Base-by-base conservation (phyloP, 2,113 vertebrate genomes). In the Equus przewalskii region DNA sequence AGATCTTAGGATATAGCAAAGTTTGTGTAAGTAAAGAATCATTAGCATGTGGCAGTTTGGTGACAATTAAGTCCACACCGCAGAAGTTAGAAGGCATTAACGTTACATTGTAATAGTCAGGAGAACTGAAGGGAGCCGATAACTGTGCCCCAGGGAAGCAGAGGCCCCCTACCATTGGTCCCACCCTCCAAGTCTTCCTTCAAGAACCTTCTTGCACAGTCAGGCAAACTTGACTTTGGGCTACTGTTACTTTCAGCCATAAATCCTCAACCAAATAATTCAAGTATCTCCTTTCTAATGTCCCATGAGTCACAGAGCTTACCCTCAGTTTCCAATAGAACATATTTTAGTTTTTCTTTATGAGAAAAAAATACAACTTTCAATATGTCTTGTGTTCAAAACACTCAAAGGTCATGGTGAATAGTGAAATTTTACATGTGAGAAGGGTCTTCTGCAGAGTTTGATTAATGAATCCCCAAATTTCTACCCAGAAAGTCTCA, bases 401-500 rank as follows among this genome's bases (percentile, higher is more conserved):
- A 92, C 75, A 10, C 30, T 94, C 30, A 82, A 54, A 93, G 41
- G n/a, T 60, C 56, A 93, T 10, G 18, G 36, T 26, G 22, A 96
- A 94, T 15, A 87, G n/a, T 14, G n/a, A 64, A 82, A 60, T 30
- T 79, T 86, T 93, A 75, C 22, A 65, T 19, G 46, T 70, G 67
- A 65, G 24, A 95, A 79, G 19, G 54, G 13, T 91, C n/a, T 82
- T 90, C 79, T 78, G 8, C 3, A 78, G 14, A 54, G 64, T 24
- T 30, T 72, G 14, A 49, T 79, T 49, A 36, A 44, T 75, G 15
- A 95, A 64, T 70, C 14, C 36, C 24, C 67, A 96, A n/a, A 30
- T 89, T 76, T 89, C 81, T 81, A 1, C 51, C 70, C n/a, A 87
- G 80, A 95, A 92, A 92, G 41, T 82, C 41, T 95, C 72, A 93